These are phyloP conservation scores for Addax nasomaculatus DNA, from an alignment of 2,113 vertebrate species.

Conservation along the genomic window DNA sequence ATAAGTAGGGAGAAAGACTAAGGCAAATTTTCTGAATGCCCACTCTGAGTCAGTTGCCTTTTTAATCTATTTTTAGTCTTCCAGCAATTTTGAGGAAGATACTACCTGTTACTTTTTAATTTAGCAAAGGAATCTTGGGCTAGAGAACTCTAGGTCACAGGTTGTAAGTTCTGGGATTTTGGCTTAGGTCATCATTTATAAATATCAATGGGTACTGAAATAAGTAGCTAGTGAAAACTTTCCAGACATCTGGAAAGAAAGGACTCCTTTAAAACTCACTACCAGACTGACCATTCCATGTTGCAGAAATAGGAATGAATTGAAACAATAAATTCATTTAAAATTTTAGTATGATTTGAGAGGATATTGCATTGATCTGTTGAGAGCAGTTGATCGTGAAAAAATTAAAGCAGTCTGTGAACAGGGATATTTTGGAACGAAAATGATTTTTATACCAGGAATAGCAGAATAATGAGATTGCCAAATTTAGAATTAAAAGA, in stretches of 20 bases:
- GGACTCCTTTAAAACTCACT: neutral
- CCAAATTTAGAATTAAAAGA: conserved; percentile 18
- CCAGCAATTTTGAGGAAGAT: neutral
- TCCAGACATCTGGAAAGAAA: neutral
- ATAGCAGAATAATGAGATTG: neutral
- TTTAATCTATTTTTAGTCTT: neutral
- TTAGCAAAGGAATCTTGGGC: neutral
- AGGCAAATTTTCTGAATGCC: conserved; percentile 26
- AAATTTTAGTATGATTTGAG: neutral
- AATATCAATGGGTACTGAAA: neutral
- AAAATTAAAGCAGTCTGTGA: neutral
- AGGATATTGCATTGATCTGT: neutral
- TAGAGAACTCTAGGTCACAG: neutral
- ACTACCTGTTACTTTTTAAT: neutral
- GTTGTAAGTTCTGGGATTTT: neutral
- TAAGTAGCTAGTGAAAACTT: neutral
- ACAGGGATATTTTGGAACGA: neutral
- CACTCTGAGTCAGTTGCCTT: neutral
- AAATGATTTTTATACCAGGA: neutral
- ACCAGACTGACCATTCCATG: neutral
- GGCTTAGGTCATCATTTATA: neutral
- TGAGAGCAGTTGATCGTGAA: neutral
- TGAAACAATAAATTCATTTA: neutral
- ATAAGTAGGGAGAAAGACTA: neutral
- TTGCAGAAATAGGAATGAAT: neutral